These are phyloP conservation scores for Tetragonula clypearis DNA, from an alignment of 1,140 invertebrate species.

Conservation along the genomic window DNA sequence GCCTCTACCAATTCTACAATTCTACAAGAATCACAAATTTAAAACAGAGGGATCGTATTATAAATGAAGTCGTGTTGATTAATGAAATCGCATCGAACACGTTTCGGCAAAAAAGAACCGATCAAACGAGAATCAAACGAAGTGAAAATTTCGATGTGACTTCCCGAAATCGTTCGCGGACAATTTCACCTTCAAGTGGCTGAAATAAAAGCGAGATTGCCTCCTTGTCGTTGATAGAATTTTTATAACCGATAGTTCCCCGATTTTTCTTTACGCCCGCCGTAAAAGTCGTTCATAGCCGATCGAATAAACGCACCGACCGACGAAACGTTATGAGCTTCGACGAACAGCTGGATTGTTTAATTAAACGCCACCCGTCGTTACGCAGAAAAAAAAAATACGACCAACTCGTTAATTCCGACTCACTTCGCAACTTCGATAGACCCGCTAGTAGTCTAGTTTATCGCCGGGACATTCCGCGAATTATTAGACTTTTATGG, in stretches of 20 bases:
- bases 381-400: not conserved
- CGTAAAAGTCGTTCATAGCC: not conserved
- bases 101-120: too few relatives aligned
- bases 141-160: not conserved
- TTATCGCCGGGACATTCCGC: not conserved
- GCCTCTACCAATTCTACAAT: too few relatives aligned
- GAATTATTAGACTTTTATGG: not conserved
- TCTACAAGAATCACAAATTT: too few relatives aligned
- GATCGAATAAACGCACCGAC: not conserved
- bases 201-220: conserved; percentile 12
- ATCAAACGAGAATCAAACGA: not conserved
- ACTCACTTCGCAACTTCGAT: not conserved
- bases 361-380: not conserved
- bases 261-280: conserved; percentile 5
- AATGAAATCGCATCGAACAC: too few relatives aligned
- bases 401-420: not conserved
- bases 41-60: too few relatives aligned
- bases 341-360: not conserved
- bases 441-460: not conserved
- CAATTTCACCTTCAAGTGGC: not conserved
- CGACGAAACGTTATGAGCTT: not conserved
- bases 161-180: not conserved
- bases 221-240: not conserved
- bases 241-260: conserved; percentile 7
- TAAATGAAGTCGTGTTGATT: too few relatives aligned